Evolutionary conservation across 2,113 vertebrate genomes (phyloP).

Genomic region (Setophaga kirtlandii): DNA sequence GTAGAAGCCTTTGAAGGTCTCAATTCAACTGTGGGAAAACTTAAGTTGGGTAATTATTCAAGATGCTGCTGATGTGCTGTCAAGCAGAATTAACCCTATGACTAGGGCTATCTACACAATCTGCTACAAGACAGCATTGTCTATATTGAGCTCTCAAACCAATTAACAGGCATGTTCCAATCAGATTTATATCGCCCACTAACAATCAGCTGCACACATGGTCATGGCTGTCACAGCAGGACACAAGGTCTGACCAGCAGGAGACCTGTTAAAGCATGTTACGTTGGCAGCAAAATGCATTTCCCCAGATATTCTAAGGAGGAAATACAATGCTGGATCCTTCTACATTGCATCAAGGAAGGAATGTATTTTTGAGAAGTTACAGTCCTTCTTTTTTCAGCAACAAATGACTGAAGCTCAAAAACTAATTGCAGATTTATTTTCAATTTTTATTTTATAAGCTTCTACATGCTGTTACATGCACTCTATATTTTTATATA

Average conservation of each 20-base stretch:
- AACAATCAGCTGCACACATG: slow-evolving; percentile 70
- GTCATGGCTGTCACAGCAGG: slow-evolving; percentile 73
- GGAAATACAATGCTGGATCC: slow-evolving; percentile 52
- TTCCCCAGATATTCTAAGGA: slow-evolving; percentile 56
- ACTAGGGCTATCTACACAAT: slow-evolving; percentile 77
- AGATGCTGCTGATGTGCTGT: slow-evolving; percentile 84
- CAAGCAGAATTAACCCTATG: slow-evolving; percentile 86
- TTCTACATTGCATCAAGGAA: slow-evolving; percentile 17
- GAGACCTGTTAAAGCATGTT: slow-evolving; percentile 73
- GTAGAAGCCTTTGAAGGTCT: slow-evolving; percentile 86
- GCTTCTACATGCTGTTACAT: neutral
- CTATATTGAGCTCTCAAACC: slow-evolving; percentile 78
- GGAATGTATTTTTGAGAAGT: slow-evolving; percentile 33
- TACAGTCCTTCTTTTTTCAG: neutral
- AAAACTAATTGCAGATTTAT: neutral
- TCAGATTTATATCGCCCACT: slow-evolving; percentile 75
- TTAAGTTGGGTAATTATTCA: slow-evolving; percentile 83
- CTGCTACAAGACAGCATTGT: slow-evolving; percentile 80
- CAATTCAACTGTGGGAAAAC: slow-evolving; percentile 85
- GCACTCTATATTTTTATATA: neutral
- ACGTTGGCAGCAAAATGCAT: slow-evolving; percentile 54
- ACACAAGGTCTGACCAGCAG: slow-evolving; percentile 63
- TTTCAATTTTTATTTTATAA: neutral
- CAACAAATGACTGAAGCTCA: neutral
- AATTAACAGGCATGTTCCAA: slow-evolving; percentile 79